These are phyloP conservation scores for Caenorhabditis angaria DNA, from an alignment of 2,888 invertebrate species.

Conservation along the genomic window DNA sequence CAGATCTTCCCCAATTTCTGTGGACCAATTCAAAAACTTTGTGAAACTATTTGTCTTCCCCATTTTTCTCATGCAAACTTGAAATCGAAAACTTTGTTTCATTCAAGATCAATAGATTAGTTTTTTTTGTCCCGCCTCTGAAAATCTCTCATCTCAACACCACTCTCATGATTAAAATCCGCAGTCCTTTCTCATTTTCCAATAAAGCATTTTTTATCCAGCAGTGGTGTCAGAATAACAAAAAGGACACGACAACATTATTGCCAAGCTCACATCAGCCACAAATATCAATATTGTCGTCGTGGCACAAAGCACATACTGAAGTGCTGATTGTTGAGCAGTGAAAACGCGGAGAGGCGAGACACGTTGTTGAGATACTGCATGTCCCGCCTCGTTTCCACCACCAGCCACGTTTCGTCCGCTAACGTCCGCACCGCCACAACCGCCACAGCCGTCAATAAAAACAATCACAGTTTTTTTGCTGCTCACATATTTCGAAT, in stretches of 20 bases:
- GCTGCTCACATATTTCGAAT: neutral
- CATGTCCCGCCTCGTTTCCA: conserved; percentile 13
- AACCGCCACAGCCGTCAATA: neutral
- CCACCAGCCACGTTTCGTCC: too few relatives aligned
- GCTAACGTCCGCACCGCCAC: neutral
- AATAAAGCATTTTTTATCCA: neutral
- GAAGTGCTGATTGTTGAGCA: neutral
- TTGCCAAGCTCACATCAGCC: too few relatives aligned
- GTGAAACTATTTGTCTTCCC: too few relatives aligned
- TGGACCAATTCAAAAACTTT: too few relatives aligned
- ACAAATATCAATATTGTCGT: too few relatives aligned
- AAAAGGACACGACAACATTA: neutral
- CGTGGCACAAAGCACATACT: too few relatives aligned
- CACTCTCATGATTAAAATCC: neutral
- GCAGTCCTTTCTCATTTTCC: neutral
- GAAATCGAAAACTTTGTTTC: too few relatives aligned
- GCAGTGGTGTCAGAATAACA: neutral
- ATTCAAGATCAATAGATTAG: too few relatives aligned
- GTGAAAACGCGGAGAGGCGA: neutral
- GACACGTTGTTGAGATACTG: conserved; percentile 1
- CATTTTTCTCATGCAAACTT: too few relatives aligned
- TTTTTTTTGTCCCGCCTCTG: too few relatives aligned
- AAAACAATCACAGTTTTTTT: neutral
- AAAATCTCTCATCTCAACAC: too few relatives aligned
- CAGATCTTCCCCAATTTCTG: too few relatives aligned